A percentile compares a stretch with the other conserved stretches of the same genome.
phyloP scores from a whole-genome alignment of 2,797 vertebrate species.

The Hypotaenidia okinawae region DNA sequence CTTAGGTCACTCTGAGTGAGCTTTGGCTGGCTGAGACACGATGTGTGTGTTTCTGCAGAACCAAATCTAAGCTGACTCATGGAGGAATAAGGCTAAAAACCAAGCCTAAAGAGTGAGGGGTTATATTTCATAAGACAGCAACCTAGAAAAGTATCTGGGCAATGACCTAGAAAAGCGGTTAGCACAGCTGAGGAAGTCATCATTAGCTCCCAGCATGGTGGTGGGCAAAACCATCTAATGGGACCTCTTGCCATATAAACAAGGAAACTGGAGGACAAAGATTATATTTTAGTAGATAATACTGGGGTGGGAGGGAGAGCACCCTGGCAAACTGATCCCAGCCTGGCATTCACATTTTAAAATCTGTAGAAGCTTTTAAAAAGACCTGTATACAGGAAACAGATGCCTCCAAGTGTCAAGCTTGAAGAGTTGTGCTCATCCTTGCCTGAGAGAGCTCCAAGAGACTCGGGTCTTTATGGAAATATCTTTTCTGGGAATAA shows the following conservation, averaged over 20 bases:
- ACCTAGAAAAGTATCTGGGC: neutral
- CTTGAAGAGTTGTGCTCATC: neutral
- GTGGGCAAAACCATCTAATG: neutral
- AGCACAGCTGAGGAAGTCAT: neutral
- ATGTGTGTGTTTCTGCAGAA: neutral
- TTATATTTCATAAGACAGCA: neutral
- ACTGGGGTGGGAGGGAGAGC: neutral
- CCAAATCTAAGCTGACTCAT: slow-evolving; percentile 11
- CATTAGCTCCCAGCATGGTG: neutral
- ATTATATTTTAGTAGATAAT: neutral
- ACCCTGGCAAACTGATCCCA: neutral
- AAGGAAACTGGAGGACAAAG: neutral
- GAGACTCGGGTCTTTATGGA: neutral
- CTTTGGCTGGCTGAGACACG: neutral
- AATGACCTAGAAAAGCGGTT: slow-evolving; percentile 16
- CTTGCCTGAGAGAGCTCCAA: neutral
- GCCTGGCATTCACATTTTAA: neutral
- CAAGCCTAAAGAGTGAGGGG: neutral
- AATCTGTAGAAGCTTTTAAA: neutral
- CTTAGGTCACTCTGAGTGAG: neutral
- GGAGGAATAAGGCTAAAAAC: neutral
- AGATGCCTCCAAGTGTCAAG: neutral
- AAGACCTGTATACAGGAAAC: neutral
- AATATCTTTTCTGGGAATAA: neutral
- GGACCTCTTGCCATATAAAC: neutral